These are phyloP conservation scores for Helogale parvula DNA, from an alignment of 2,113 vertebrate genomes.

Conservation along the genomic window DNA sequence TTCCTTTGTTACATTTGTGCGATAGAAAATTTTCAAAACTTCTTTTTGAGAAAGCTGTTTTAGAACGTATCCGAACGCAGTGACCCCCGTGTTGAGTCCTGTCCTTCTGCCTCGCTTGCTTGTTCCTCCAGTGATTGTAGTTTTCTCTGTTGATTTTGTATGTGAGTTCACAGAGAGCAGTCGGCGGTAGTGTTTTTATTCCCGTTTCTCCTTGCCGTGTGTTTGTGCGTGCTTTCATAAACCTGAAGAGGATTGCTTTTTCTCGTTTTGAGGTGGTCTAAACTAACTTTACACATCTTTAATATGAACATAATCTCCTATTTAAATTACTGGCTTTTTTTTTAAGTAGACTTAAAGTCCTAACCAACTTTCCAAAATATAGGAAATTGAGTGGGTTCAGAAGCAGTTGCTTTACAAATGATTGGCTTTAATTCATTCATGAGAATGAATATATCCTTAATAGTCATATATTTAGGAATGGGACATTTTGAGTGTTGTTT, in stretches of 20 bases:
- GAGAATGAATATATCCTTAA: background rate
- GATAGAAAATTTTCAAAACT: background rate
- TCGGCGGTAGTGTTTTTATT: conserved; percentile 71
- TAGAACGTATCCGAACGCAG: conserved; percentile 46
- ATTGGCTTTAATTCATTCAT: background rate
- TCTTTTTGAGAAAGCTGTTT: background rate
- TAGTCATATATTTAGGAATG: background rate
- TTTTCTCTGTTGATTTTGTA: conserved; percentile 76
- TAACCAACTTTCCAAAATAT: background rate
- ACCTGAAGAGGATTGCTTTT: background rate
- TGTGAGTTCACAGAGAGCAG: conserved; percentile 82
- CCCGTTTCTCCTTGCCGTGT: conserved; percentile 29
- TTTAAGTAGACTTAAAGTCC: background rate
- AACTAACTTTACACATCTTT: background rate
- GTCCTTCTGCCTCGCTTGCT: conserved; percentile 77
- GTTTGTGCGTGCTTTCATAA: conserved; percentile 69
- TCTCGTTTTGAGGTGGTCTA: background rate
- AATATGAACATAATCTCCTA: background rate
- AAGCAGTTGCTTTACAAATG: background rate
- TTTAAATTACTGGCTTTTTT: background rate
- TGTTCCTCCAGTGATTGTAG: conserved; percentile 65
- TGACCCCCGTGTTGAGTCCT: conserved; percentile 70
- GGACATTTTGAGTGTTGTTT: background rate
- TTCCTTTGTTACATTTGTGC: conserved; percentile 16
- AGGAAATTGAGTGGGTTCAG: background rate